Conservation (phyloP, 2,888 invertebrate species). For the Amorpha juglandis region DNA sequence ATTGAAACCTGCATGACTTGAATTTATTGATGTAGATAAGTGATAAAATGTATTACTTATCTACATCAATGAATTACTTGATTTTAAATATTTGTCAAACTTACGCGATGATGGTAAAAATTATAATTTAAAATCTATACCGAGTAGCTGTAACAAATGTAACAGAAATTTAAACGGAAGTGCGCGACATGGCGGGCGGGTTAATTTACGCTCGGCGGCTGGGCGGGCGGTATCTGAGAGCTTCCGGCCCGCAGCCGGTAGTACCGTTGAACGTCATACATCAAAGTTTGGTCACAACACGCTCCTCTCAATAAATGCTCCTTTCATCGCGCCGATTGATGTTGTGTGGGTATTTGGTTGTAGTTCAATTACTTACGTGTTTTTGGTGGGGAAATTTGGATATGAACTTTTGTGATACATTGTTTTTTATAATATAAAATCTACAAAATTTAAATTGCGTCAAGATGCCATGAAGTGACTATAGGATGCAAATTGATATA, state of each 20-base stretch:
- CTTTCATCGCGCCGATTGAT: conserved; percentile 34
- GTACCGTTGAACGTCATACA: conserved; percentile 69
- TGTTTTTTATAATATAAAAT: neutral
- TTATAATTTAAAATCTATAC: conserved; percentile 35
- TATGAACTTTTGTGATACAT: neutral
- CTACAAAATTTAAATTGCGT: neutral
- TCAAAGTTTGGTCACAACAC: conserved; percentile 71
- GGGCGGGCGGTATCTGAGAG: conserved; percentile 70
- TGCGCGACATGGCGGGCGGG: conserved; percentile 58
- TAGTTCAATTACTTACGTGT: neutral
- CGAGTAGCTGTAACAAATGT: conserved; percentile 1
- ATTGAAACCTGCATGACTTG: too few species aligned
- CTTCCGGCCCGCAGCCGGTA: conserved; percentile 63
- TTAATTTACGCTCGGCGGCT: conserved; percentile 68
- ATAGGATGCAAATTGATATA: too few species aligned
- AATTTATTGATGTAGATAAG: too few species aligned
- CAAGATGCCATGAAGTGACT: too few species aligned
- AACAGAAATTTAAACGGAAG: conserved; percentile 62
- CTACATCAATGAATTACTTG: too few species aligned
- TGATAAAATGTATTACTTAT: too few species aligned
- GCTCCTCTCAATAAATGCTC: conserved; percentile 61
- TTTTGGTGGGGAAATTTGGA: neutral
- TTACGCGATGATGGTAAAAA: neutral
- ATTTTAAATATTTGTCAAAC: neutral
- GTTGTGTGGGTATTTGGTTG: conserved; percentile 8